Evolutionary conservation across 2,888 invertebrate species (phyloP).

Genomic region (Lasioglossum pauxillum): DNA sequence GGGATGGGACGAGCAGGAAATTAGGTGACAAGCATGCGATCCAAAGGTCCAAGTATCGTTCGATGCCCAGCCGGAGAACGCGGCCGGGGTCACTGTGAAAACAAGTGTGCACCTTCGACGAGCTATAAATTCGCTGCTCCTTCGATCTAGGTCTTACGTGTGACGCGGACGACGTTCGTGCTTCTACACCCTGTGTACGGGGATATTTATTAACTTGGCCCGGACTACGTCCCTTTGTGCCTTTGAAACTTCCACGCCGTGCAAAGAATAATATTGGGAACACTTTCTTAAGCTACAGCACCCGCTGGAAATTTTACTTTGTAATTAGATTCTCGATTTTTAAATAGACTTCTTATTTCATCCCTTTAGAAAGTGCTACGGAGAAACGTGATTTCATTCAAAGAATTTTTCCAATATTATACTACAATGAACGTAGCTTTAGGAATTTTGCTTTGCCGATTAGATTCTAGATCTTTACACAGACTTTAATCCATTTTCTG

Average conservation of each 20-base stretch:
- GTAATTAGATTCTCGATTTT: neutral
- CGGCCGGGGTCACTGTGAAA: slow-evolving; percentile 25
- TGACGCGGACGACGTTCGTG: slow-evolving; percentile 4
- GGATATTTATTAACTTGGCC: slow-evolving; percentile 34
- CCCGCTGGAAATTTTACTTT: neutral
- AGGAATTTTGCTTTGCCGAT: neutral
- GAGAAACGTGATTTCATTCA: neutral
- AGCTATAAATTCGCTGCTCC: slow-evolving; percentile 16
- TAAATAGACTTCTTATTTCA: neutral
- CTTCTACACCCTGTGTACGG: neutral
- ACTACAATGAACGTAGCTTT: neutral
- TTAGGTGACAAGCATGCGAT: slow-evolving; percentile 33
- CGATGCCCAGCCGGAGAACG: slow-evolving; percentile 8
- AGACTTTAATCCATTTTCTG: neutral
- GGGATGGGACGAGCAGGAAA: slow-evolving; percentile 34
- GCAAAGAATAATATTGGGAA: neutral
- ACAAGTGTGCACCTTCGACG: slow-evolving; percentile 27
- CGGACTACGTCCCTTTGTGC: neutral
- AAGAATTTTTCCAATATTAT: neutral
- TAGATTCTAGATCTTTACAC: neutral
- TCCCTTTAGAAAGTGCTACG: neutral
- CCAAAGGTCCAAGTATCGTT: slow-evolving; percentile 25
- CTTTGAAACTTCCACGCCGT: neutral
- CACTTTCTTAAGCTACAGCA: neutral
- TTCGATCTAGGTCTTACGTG: slow-evolving; percentile 14